Evolutionary conservation across 2,888 invertebrate genomes (phyloP), one percentile per base, ranked within the genome.

Genomic region (Lithophane leautieri): DNA sequence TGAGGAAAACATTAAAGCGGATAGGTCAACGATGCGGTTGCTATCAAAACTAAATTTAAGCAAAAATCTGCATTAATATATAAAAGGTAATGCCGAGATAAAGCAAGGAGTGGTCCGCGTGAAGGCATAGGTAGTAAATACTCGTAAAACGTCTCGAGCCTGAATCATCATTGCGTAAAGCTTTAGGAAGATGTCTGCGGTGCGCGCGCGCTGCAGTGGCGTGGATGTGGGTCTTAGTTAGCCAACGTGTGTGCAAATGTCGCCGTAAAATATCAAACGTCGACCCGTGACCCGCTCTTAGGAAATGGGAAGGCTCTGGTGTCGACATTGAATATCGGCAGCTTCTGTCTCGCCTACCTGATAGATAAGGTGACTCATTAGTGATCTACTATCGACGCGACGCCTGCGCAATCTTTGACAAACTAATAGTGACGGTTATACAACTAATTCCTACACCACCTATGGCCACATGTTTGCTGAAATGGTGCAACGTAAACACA

Each of bases 231-330:
- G 89, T 83, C 88, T 89, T 77, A 88, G 91, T 95, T 95, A 85
- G 93, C 93, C 89, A 95, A 95, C 89, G 86, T 90, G 90, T 93
- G 91, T 90, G 91, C 90, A 93, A 96, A 95, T 95, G 94, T 94
- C 94, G 89, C 92, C 90, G 90, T 90, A 92, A 95, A 96, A 95
- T 95, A 95, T 93, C 95, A 95, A 91, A 88, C 88, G 87, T 56
- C 91, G 94, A 95, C 94, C 94, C 89, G 83, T 92, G 93, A 94
- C 93, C 94, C 84, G 88, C 69, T 90, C 90, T 93, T 92, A 82
- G 85, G 92, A 92, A 93, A 93, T 94, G 92, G 91, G 92, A 91
- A 89, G 87, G 81, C 82, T 88, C 83, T 89, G 28, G 84, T 89
- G 85, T 73, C 83, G 84, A 89, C 82, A 86, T 90, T 91, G 89